These are phyloP conservation scores for Coregonus clupeaformis DNA, from an alignment of 2,113 vertebrate genomes.

Conservation along the genomic window DNA sequence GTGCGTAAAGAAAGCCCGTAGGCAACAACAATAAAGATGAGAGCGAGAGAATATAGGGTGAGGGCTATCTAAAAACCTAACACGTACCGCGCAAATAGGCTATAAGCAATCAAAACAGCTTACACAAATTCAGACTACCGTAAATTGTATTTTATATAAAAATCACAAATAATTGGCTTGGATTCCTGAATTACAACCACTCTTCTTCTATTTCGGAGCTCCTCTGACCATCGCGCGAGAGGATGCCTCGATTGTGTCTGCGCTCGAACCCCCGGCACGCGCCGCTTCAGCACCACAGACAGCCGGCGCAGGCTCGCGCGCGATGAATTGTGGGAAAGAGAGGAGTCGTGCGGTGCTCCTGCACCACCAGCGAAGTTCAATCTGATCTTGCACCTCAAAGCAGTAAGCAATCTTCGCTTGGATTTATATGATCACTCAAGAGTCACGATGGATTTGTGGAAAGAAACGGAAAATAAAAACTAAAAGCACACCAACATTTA, in stretches of 20 bases:
- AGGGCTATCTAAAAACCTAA: background rate
- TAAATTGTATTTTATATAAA: background rate
- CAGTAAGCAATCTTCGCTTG: no score
- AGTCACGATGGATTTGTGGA: no score
- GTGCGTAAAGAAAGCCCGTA: constrained; percentile 68
- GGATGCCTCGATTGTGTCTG: constrained; percentile 54
- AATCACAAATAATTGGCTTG: background rate
- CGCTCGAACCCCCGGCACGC: constrained; percentile 61
- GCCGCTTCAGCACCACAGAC: constrained; percentile 86
- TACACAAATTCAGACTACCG: background rate
- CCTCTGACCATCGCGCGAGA: constrained; percentile 31
- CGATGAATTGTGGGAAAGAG: constrained; percentile 80
- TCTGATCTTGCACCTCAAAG: no score
- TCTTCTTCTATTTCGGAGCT: background rate
- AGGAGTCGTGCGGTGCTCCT: constrained; percentile 13
- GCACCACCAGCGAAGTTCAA: no score
- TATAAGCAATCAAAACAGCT: background rate
- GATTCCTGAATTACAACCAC: constrained; percentile 7
- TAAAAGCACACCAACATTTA: no score
- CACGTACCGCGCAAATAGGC: constrained; percentile 2
- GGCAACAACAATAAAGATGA: background rate
- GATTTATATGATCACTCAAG: no score
- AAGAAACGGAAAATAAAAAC: no score
- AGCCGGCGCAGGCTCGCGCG: constrained; percentile 66
- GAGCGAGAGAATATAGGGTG: background rate